phyloP scores from a whole-genome alignment of 64 coral and sea anemone species.

The Pocillopora verrucosa region DNA sequence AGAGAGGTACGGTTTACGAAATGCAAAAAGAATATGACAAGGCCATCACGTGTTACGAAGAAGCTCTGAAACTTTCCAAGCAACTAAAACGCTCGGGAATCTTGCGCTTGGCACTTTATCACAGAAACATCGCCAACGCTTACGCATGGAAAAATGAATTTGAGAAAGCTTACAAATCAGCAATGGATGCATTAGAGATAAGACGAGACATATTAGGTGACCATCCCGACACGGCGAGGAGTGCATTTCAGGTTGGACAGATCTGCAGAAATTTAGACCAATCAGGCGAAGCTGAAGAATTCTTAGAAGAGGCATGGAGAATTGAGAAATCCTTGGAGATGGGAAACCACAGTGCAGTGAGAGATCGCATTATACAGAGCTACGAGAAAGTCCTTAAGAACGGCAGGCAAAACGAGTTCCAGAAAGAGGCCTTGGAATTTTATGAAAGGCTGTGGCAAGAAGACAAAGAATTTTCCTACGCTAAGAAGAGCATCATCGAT shows the following conservation, averaged over 20 bases:
- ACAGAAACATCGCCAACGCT: slow-evolving; percentile 49
- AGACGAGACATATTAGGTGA: slow-evolving; percentile 35
- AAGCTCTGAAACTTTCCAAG: slow-evolving; percentile 46
- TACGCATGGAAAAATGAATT: slow-evolving; percentile 17
- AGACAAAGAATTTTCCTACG: background rate
- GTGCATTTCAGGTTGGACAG: slow-evolving; percentile 25
- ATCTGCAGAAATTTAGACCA: background rate
- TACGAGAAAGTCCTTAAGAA: background rate
- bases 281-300: slow-evolving; percentile 7
- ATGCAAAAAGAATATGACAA: background rate
- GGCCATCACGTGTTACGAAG: slow-evolving; percentile 30
- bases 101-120: slow-evolving; percentile 15
- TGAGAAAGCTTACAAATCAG: background rate
- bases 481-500: background rate
- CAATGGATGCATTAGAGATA: slow-evolving; percentile 11
- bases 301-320: slow-evolving; percentile 26
- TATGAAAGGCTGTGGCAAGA: background rate
- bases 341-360: slow-evolving; percentile 10
- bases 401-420: background rate
- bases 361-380: background rate
- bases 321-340: slow-evolving; percentile 30
- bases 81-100: slow-evolving; percentile 39
- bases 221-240: slow-evolving; percentile 24
- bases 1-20: slow-evolving; percentile 41
- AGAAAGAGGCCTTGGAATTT: background rate